Evolutionary conservation across 2,888 invertebrate species (phyloP).

Genomic region (Drosophila conformis): DNA sequence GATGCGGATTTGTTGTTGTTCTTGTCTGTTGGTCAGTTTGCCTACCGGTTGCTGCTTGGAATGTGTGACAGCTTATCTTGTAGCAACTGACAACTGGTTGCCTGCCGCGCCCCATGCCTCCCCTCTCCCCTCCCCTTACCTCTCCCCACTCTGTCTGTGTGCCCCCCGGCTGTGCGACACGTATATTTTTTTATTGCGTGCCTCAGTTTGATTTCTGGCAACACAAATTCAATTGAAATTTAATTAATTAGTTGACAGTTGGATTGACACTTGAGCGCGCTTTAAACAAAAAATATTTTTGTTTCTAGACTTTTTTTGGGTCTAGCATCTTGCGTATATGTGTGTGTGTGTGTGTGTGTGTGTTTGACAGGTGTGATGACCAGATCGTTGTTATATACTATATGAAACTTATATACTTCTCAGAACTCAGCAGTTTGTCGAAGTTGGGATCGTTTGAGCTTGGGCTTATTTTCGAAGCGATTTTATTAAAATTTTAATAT

Average conservation of each 20-base stretch:
- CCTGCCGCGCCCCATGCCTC: constrained; percentile 53
- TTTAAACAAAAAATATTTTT: constrained; percentile 37
- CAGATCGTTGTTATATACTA: constrained; percentile 2
- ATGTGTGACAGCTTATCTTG: constrained; percentile 84
- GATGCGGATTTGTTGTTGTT: constrained; percentile 9
- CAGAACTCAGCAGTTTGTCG: constrained; percentile 52
- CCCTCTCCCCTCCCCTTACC: constrained; percentile 6
- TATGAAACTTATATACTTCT: constrained; percentile 51
- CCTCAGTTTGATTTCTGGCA: constrained; percentile 57
- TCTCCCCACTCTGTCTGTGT: constrained; percentile 1
- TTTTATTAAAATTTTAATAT: not conserved
- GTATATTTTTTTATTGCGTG: constrained; percentile 36
- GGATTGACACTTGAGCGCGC: constrained; percentile 79
- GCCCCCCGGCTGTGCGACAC: constrained; percentile 74
- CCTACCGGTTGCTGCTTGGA: constrained; percentile 57
- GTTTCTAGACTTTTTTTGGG: constrained; percentile 11
- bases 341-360: not conserved
- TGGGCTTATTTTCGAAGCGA: not conserved
- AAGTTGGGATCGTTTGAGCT: not conserved
- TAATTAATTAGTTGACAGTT: constrained; percentile 84
- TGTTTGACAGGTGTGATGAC: constrained; percentile 67
- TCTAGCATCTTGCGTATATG: constrained; percentile 40
- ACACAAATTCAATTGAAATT: constrained; percentile 84
- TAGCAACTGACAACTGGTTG: constrained; percentile 77
- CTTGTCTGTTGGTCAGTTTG: constrained; percentile 38